Percentiles rank a stretch among this genome's conserved stretches.
Evolutionary conservation across 2,888 invertebrate species (phyloP).

Genomic region (Drosophila algonquin): DNA sequence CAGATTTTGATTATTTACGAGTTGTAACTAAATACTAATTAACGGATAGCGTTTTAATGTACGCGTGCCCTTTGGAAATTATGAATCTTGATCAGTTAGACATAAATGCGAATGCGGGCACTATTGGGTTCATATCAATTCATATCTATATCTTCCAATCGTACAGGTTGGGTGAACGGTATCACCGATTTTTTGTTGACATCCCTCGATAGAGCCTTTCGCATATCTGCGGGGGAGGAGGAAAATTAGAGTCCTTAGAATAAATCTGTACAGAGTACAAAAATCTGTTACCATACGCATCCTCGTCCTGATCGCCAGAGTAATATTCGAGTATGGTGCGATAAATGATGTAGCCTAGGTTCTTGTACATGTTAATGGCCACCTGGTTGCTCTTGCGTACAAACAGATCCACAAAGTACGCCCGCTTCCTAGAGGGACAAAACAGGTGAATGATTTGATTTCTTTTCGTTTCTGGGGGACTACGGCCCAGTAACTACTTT

Average conservation of each 20-base stretch:
- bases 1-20: conserved; percentile 31
- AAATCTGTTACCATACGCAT: conserved; percentile 93
- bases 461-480: not conserved
- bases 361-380: conserved; percentile 98
- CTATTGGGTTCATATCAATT: conserved; percentile 51
- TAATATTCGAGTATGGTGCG: conserved; percentile 98
- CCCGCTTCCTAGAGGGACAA: conserved; percentile 90
- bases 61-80: too few relatives aligned
- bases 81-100: too few relatives aligned
- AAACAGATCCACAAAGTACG: conserved; percentile 99
- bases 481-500: conserved; percentile 87
- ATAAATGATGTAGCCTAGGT: conserved; percentile 98
- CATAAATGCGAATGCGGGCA: too few relatives aligned
- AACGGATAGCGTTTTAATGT: conserved; percentile 21
- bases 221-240: conserved; percentile 91
- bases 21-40: conserved; percentile 72
- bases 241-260: not conserved
- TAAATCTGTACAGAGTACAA: not conserved
- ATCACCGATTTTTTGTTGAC: conserved; percentile 95
- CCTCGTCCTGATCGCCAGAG: conserved; percentile 98
- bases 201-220: conserved; percentile 98
- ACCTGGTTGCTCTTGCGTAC: conserved; percentile 98
- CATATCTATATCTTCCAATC: conserved; percentile 95
- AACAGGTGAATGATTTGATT: conserved; percentile 12
- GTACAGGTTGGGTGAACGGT: conserved; percentile 96